Conservation (phyloP, 1,140 invertebrate genomes). For the Aphaenogaster rudis region DNA sequence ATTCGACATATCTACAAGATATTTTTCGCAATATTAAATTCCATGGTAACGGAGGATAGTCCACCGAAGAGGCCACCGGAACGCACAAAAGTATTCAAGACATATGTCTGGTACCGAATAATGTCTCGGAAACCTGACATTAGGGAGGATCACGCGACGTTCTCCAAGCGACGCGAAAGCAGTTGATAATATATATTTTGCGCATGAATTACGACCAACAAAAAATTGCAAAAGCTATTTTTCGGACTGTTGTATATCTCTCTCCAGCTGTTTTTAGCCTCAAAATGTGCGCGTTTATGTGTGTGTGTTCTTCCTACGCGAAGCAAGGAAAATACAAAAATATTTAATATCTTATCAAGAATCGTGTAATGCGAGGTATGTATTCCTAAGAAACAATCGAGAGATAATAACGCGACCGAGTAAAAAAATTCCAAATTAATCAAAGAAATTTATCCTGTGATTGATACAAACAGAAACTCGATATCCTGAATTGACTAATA, state of each 20-base stretch:
- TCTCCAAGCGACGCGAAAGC: constrained; percentile 43
- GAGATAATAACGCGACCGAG: neutral
- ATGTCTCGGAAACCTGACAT: constrained; percentile 56
- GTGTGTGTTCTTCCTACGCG: neutral
- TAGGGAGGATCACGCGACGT: constrained; percentile 53
- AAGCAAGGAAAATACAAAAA: neutral
- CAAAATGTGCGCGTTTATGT: neutral
- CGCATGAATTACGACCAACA: constrained; percentile 37
- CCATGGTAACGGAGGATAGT: constrained; percentile 11
- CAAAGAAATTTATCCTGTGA: neutral
- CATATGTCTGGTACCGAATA: constrained; percentile 56
- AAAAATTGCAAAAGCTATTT: constrained; percentile 39
- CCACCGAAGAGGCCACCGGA: neutral
- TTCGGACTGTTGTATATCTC: neutral
- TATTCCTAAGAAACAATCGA: neutral
- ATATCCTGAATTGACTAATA: neutral
- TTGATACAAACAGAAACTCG: neutral
- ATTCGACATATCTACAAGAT: constrained; percentile 2
- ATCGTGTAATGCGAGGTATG: neutral
- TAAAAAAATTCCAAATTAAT: neutral
- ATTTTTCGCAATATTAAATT: constrained; percentile 63
- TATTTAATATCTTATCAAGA: neutral
- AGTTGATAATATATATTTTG: constrained; percentile 46
- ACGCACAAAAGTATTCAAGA: constrained; percentile 17
- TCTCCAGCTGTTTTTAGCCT: constrained; percentile 29